Base-by-base conservation (phyloP, 2,888 invertebrate genomes). In the Ophioninae sp. region DNA sequence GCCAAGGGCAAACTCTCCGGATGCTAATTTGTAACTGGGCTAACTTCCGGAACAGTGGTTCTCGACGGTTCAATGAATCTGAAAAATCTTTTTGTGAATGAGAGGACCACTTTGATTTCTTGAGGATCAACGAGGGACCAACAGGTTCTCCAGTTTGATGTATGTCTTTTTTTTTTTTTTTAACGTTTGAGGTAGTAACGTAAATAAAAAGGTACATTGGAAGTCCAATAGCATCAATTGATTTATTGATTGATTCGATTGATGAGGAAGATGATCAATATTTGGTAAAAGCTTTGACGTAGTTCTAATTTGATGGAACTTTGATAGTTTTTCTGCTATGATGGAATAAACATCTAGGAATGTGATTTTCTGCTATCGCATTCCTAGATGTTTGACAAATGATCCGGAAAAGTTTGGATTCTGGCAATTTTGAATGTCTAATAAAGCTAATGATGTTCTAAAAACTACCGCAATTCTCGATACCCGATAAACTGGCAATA, bases 11-110 rank as follows among this genome's bases (percentile, higher is more conserved):
- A 91, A 91, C 88, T 91, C 50, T 50, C 90, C 87, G 88, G 91
- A 91, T 92, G 91, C 91, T 92, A 91, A 92, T 92, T 92, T 91
- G 91, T 91, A 91, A 91, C 91, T 91, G 91, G 91, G 88, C 91
- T 91, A 30, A 91, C 91, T 92, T 91, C 90, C 90, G 89, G 86
- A 82, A 87, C 92, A 91, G 92, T 89, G 91, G 90, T 90, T 91
- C 91, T 90, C 89, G 78, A n/a, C 86, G 78, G 85, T 85, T 64
- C 76, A 83, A 64, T 81, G 70, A 87, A 88, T 87, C 88, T 87
- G 84, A 83, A 77, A 82, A 72, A 5, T 13, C 7, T 41, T 50
- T 79, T 56, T 44, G 39, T 50, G 10, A 79, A 39, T 23, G n/a
- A 70, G 62, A 57, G 5, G 21, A 41, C 10, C n/a, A 6, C 23